Evolutionary conservation across 1,140 invertebrate species (phyloP).

Genomic region (Lepidurus couesii): DNA sequence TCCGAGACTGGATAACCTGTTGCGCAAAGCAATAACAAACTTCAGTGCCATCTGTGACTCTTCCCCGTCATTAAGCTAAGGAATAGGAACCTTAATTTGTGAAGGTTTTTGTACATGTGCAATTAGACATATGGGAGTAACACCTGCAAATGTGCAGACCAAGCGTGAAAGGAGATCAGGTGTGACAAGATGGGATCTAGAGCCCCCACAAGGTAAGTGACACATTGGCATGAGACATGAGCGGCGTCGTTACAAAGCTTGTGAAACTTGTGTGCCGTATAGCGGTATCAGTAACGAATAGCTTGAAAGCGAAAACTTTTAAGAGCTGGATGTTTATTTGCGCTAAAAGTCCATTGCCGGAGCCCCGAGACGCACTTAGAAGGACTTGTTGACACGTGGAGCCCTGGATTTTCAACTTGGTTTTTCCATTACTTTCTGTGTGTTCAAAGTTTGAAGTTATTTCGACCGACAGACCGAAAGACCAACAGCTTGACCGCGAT

Average conservation of each 20-base stretch:
- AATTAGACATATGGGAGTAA: too few species aligned
- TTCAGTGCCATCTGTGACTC: too few species aligned
- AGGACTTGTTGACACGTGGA: too few species aligned
- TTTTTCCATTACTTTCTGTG: too few species aligned
- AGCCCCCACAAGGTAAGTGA: background rate
- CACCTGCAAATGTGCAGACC: background rate
- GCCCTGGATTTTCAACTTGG: too few species aligned
- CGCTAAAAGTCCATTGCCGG: too few species aligned
- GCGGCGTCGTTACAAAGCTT: background rate
- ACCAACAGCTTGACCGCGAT: background rate
- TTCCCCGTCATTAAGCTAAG: too few species aligned
- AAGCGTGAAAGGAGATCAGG: conserved; percentile 13
- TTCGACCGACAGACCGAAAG: background rate
- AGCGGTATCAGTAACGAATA: background rate
- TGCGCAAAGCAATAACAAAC: too few species aligned
- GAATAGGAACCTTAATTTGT: too few species aligned
- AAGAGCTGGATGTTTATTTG: background rate
- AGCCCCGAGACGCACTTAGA: too few species aligned
- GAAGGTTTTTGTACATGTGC: too few species aligned
- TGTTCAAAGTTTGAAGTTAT: background rate
- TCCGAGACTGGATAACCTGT: too few species aligned
- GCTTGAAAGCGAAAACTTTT: conserved; percentile 19
- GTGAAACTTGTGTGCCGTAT: background rate
- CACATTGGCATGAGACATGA: background rate
- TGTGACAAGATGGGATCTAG: background rate